Conservation (phyloP, 2,888 invertebrate species). For the Drosophila koepferae region DNA sequence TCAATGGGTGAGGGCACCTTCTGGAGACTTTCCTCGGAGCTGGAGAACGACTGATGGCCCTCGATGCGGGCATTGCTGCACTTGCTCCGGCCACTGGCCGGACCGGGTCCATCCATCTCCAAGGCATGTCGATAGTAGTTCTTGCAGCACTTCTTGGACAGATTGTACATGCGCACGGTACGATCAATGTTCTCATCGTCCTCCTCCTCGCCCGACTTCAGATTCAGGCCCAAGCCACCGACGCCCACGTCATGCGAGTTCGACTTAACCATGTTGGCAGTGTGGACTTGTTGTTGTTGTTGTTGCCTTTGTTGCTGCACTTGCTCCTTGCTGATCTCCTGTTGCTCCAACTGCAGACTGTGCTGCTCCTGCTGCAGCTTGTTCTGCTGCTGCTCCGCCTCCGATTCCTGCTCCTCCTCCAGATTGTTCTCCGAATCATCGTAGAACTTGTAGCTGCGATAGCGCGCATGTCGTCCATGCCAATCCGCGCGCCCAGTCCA, state of each 20-base stretch:
- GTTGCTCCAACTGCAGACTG: slow-evolving; percentile 27
- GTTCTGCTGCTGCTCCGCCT: slow-evolving; percentile 35
- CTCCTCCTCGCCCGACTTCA: slow-evolving; percentile 66
- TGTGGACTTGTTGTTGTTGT: slow-evolving; percentile 27
- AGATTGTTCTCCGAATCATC: slow-evolving; percentile 81
- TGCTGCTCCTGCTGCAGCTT: slow-evolving; percentile 24
- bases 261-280: slow-evolving; percentile 60
- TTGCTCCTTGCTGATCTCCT: slow-evolving; percentile 23
- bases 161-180: slow-evolving; percentile 83
- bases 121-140: slow-evolving; percentile 81
- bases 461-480: slow-evolving; percentile 75
- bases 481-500: slow-evolving; percentile 79
- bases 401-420: slow-evolving; percentile 60
- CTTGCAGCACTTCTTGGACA: slow-evolving; percentile 84
- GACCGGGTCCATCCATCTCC: slow-evolving; percentile 64
- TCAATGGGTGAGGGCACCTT: slow-evolving; percentile 84
- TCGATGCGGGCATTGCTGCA: slow-evolving; percentile 60
- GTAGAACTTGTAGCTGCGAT: slow-evolving; percentile 79
- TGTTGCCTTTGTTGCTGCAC: slow-evolving; percentile 29
- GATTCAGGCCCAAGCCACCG: slow-evolving; percentile 65
- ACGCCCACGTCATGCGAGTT: slow-evolving; percentile 69
- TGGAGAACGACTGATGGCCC: slow-evolving; percentile 69
- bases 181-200: slow-evolving; percentile 83
- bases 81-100: slow-evolving; percentile 46
- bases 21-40: slow-evolving; percentile 84